A percentile compares a stretch with the other conserved stretches of the same genome.
Conservation (phyloP, 2,888 invertebrate species). For the Caenorhabditis plicata region DNA sequence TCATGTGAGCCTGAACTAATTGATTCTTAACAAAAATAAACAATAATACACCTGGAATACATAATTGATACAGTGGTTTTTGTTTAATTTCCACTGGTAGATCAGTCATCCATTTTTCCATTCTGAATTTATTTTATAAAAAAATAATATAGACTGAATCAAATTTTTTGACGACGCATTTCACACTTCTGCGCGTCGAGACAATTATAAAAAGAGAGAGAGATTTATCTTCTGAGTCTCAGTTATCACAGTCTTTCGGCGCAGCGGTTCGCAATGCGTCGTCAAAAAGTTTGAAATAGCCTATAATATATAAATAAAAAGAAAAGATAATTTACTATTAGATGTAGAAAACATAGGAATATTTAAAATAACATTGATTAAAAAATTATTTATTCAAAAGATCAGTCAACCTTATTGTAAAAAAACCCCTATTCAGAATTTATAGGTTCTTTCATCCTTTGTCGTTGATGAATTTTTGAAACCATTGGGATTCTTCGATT, state of each 20-base stretch:
- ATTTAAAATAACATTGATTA: neutral
- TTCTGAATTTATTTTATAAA: too few species aligned
- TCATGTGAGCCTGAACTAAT: slow-evolving; percentile 40
- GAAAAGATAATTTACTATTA: neutral
- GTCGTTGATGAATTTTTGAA: slow-evolving; percentile 9
- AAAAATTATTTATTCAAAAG: neutral
- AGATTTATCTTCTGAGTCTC: too few species aligned
- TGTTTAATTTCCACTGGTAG: slow-evolving; percentile 23
- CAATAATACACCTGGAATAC: slow-evolving; percentile 36
- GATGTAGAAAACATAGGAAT: slow-evolving; percentile 1
- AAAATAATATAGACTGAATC: too few species aligned
- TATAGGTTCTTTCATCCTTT: slow-evolving; percentile 20
- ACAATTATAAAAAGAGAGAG: too few species aligned
- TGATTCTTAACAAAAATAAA: neutral
- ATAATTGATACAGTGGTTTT: slow-evolving; percentile 24
- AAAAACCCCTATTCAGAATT: slow-evolving; percentile 8
- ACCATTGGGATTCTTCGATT: slow-evolving; percentile 5
- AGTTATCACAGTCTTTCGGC: too few species aligned
- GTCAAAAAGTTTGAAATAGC: too few species aligned
- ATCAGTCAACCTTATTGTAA: neutral
- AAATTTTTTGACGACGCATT: neutral
- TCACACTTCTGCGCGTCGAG: too few species aligned
- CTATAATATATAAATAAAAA: too few species aligned
- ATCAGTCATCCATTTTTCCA: slow-evolving; percentile 44
- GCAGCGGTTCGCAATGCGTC: too few species aligned